Conservation (phyloP, 1,140 invertebrate genomes). For the Adoxophyes honmai region DNA sequence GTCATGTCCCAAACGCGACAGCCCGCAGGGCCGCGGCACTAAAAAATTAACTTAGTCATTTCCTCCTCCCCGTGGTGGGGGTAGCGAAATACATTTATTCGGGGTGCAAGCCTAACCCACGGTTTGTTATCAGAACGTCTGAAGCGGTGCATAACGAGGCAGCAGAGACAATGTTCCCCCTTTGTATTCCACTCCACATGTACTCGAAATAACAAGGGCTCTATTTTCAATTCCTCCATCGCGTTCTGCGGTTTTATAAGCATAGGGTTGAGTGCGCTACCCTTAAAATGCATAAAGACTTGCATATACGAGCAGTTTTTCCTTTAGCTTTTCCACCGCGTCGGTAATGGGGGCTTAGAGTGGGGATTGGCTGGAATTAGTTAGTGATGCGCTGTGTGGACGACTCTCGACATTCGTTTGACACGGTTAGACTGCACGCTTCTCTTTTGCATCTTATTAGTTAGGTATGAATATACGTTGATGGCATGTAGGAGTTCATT, state of each 20-base stretch:
- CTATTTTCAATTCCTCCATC: constrained; percentile 68
- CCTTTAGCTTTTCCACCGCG: constrained; percentile 18
- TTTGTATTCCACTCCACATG: constrained; percentile 58
- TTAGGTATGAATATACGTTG: no score
- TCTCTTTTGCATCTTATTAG: background rate
- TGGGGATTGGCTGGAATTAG: constrained; percentile 9
- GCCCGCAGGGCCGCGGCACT: background rate
- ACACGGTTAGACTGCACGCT: background rate
- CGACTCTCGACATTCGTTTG: background rate
- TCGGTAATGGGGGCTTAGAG: constrained; percentile 11
- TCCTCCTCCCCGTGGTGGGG: background rate
- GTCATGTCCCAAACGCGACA: background rate
- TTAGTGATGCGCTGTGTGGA: background rate
- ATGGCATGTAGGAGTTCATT: no score
- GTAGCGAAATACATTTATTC: constrained; percentile 7
- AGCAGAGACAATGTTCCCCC: constrained; percentile 53
- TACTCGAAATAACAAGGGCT: constrained; percentile 67
- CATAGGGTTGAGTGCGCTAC: constrained; percentile 29
- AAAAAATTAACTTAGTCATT: constrained; percentile 3
- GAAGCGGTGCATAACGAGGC: constrained; percentile 42
- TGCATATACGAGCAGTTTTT: constrained; percentile 42
- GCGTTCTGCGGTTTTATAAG: constrained; percentile 51
- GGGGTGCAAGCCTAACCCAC: constrained; percentile 18
- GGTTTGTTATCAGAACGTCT: constrained; percentile 52
- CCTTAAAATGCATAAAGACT: constrained; percentile 48